A percentile compares a stretch with the other conserved stretches of the same genome.
Conservation (phyloP, 1,140 invertebrate species). For the Ganaspis sp. region DNA sequence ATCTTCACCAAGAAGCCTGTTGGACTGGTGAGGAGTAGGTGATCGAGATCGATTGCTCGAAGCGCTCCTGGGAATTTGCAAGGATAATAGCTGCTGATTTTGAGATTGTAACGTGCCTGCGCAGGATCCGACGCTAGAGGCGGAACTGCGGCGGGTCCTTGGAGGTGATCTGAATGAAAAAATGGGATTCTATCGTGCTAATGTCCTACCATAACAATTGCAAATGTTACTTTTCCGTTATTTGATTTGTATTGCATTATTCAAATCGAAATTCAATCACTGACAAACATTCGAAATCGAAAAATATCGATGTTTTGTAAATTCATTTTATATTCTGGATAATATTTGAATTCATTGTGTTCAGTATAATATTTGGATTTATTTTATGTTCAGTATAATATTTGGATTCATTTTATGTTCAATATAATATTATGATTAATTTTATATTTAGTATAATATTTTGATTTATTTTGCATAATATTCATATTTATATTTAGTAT, state of each 20-base stretch:
- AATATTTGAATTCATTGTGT: too few relatives aligned
- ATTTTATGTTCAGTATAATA: too few relatives aligned
- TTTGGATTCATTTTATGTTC: too few relatives aligned
- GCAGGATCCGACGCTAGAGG: conserved; percentile 76
- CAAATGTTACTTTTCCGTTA: not conserved
- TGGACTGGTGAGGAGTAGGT: conserved; percentile 72
- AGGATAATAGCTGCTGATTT: conserved; percentile 64
- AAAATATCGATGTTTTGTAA: not conserved
- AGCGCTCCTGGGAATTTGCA: conserved; percentile 66
- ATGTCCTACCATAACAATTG: conserved; percentile 32
- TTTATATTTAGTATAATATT: too few relatives aligned
- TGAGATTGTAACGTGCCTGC: conserved; percentile 63
- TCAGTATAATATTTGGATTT: too few relatives aligned
- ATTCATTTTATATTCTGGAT: too few relatives aligned
- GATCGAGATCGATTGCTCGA: conserved; percentile 76
- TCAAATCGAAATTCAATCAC: not conserved
- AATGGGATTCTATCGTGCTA: conserved; percentile 43
- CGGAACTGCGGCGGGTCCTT: conserved; percentile 77
- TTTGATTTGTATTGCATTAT: not conserved
- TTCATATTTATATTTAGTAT: too few relatives aligned
- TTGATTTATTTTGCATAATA: too few relatives aligned
- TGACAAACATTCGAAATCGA: not conserved
- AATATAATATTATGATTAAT: too few relatives aligned
- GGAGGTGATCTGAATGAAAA: conserved; percentile 76
- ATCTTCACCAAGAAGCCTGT: conserved; percentile 59